These are phyloP conservation scores for Protonemura montana DNA, from an alignment of 2,888 invertebrate species.

Conservation along the genomic window DNA sequence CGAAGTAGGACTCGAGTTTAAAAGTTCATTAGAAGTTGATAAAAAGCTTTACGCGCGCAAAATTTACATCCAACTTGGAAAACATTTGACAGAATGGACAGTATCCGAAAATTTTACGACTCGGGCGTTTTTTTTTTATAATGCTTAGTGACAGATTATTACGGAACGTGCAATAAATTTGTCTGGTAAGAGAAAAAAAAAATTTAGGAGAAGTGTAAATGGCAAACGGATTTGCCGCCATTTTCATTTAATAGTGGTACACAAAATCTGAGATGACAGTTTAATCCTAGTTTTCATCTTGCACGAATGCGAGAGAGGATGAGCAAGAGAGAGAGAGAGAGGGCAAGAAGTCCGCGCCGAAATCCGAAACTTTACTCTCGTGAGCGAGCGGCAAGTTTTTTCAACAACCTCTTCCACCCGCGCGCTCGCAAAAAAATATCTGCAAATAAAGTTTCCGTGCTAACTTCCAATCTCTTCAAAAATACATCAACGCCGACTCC, in stretches of 20 bases:
- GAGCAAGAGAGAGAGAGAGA: not conserved
- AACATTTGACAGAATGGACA: not conserved
- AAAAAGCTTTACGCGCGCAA: not conserved
- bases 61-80: not conserved
- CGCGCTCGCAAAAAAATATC: not conserved
- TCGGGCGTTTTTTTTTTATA: not conserved
- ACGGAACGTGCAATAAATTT: not conserved
- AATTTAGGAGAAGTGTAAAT: not conserved
- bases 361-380: conserved; percentile 17
- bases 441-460: not conserved
- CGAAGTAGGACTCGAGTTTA: not conserved
- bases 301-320: not conserved
- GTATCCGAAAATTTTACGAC: not conserved
- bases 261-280: conserved; percentile 16
- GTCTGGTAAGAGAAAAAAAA: not conserved
- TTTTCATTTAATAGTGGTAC: not conserved
- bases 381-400: not conserved
- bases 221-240: conserved; percentile 12
- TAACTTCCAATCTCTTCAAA: conserved; percentile 27
- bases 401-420: not conserved
- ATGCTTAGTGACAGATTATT: not conserved
- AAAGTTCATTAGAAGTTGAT: conserved; percentile 27
- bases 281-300: conserved; percentile 30
- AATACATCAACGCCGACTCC: conserved; percentile 27
- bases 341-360: not conserved